These are phyloP conservation scores for Incurvaria masculella DNA, from an alignment of 2,888 invertebrate species.

Conservation along the genomic window DNA sequence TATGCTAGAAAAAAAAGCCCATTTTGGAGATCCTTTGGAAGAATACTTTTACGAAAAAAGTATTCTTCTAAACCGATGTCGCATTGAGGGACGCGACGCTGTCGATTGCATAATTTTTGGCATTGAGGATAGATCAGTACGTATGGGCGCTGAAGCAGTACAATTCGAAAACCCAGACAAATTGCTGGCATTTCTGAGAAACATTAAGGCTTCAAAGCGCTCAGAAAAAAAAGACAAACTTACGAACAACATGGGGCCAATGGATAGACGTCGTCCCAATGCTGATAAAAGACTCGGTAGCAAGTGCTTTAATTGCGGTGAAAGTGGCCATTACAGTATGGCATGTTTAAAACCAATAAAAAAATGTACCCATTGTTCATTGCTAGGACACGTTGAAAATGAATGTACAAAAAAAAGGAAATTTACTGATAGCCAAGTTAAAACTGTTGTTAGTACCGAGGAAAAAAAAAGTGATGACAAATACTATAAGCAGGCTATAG, in stretches of 20 bases:
- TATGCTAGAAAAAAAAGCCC: conserved; percentile 15
- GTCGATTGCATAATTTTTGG: conserved; percentile 11
- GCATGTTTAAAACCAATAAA: conserved; percentile 5
- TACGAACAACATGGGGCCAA: too few species aligned
- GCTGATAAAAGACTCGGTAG: too few species aligned
- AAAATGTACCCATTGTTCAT: too few species aligned
- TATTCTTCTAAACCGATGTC: conserved; percentile 10
- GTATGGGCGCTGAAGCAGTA: conserved; percentile 7
- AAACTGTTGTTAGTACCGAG: too few species aligned
- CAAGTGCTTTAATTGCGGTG: conserved; percentile 5
- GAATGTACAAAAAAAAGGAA: too few species aligned
- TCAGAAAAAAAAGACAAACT: too few species aligned
- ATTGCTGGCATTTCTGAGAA: not conserved
- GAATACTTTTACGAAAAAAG: conserved; percentile 14
- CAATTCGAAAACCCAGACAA: conserved; percentile 5
- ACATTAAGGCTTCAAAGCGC: too few species aligned
- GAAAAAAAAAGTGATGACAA: too few species aligned
- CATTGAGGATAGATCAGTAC: conserved; percentile 9
- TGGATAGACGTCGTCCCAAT: too few species aligned
- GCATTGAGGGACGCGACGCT: conserved; percentile 9
- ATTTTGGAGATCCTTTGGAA: conserved; percentile 13
- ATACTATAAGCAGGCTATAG: conserved; percentile 6
- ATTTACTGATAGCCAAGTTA: too few species aligned
- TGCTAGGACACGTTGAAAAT: too few species aligned
- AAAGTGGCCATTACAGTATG: conserved; percentile 4